phyloP scores from a whole-genome alignment of 2,113 vertebrate genomes.

The Synodontis membranacea region DNA sequence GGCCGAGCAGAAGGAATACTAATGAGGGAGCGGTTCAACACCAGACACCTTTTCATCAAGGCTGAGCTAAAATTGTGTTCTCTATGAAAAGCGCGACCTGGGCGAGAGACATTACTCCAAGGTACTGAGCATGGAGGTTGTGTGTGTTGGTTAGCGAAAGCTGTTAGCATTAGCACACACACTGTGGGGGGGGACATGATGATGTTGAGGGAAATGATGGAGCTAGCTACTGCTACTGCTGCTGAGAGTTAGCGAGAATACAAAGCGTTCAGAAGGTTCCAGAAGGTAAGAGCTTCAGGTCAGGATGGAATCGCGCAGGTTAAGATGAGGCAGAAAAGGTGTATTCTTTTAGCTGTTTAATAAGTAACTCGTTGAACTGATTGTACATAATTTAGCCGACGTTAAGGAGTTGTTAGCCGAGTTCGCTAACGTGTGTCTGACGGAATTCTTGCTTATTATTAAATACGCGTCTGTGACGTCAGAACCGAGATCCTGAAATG shows the following conservation, averaged over 20 bases:
- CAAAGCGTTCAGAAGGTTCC: background rate
- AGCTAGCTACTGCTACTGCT: background rate
- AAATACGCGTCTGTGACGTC: background rate
- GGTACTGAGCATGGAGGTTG: background rate
- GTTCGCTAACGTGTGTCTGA: background rate
- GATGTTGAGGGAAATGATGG: background rate
- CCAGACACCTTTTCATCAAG: background rate
- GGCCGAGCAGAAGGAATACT: slow-evolving; percentile 74
- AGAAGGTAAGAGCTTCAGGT: background rate
- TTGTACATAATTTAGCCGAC: background rate
- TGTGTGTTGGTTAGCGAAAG: background rate
- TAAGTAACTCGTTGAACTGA: background rate
- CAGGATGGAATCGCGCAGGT: background rate
- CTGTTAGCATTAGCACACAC: background rate
- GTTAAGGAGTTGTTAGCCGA: background rate
- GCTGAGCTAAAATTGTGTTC: background rate
- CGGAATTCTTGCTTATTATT: background rate
- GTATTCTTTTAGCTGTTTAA: background rate
- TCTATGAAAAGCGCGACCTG: background rate
- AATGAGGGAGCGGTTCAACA: slow-evolving; percentile 57
- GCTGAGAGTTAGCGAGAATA: background rate
- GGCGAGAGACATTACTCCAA: background rate
- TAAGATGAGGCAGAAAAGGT: background rate
- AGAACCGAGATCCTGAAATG: background rate
- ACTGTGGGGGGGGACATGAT: background rate